Percentiles rank a stretch among this genome's conserved stretches.
Evolutionary conservation across 2,113 vertebrate species (phyloP).

Genomic region (Pipa parva): DNA sequence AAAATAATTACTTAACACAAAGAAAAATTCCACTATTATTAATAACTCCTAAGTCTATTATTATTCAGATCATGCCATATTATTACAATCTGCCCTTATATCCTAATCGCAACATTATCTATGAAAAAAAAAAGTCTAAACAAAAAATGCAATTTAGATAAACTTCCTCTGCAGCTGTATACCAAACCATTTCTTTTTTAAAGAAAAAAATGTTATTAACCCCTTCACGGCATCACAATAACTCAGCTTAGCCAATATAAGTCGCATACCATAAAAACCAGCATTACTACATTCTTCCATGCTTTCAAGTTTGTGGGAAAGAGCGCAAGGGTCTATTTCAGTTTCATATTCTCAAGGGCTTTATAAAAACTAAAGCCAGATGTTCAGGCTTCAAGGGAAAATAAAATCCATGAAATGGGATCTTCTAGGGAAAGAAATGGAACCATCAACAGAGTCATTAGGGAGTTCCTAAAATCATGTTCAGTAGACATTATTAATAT

Average conservation of each 20-base stretch:
- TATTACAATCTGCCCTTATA: no score
- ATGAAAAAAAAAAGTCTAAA: no score
- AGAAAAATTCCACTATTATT: no score
- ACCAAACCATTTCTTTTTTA: neutral
- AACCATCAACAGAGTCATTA: slow-evolving; percentile 7
- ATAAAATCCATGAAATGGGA: slow-evolving; percentile 24
- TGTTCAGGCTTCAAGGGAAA: slow-evolving; percentile 33
- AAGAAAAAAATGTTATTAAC: slow-evolving; percentile 21
- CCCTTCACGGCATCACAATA: slow-evolving; percentile 10
- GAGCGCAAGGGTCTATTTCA: slow-evolving; percentile 38
- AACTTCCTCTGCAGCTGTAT: neutral
- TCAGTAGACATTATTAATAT: no score
- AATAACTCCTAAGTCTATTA: no score
- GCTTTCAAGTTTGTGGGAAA: slow-evolving; percentile 38
- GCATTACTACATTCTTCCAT: slow-evolving; percentile 37
- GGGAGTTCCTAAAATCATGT: neutral
- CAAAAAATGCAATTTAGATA: no score
- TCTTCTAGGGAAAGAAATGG: neutral
- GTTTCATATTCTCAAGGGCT: slow-evolving; percentile 38
- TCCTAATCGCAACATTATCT: no score
- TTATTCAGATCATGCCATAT: no score
- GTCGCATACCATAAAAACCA: slow-evolving; percentile 33
- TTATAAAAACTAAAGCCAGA: slow-evolving; percentile 37
- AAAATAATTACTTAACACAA: no score
- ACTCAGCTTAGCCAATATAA: slow-evolving; percentile 16